Percentiles rank a stretch among this genome's conserved stretches.
These are phyloP conservation scores for Biston stratarius DNA, from an alignment of 2,888 invertebrate species.

Conservation along the genomic window DNA sequence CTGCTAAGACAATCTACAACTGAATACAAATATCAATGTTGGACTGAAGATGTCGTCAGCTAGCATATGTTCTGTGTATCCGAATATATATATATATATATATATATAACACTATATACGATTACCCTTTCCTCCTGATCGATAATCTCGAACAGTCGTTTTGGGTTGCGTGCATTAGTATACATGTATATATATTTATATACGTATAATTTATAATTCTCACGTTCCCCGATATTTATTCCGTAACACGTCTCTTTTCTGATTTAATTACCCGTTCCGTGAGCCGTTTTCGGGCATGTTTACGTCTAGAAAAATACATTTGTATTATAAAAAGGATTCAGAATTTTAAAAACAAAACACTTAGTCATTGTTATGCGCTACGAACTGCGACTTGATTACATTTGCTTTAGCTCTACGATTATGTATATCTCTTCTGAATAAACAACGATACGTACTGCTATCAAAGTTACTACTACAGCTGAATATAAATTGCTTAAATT, in stretches of 20 bases:
- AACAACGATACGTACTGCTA: constrained; percentile 21
- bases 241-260: constrained; percentile 51
- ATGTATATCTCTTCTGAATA: constrained; percentile 28
- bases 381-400: constrained; percentile 10
- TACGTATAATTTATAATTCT: constrained; percentile 56
- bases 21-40: too few relatives aligned
- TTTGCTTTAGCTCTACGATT: constrained; percentile 14
- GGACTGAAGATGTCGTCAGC: too few relatives aligned
- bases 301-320: constrained; percentile 30
- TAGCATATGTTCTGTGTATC: neutral
- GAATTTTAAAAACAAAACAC: constrained; percentile 35
- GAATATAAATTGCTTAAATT: constrained; percentile 34
- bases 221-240: constrained; percentile 49
- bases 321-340: constrained; percentile 21
- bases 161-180: constrained; percentile 25
- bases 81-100: too few relatives aligned
- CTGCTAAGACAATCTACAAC: too few relatives aligned
- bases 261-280: constrained; percentile 50
- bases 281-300: constrained; percentile 28
- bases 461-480: constrained; percentile 25
- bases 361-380: constrained; percentile 17
- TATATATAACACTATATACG: neutral
- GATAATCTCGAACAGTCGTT: constrained; percentile 17
- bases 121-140: constrained; percentile 10
- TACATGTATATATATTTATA: constrained; percentile 48